Evolutionary conservation across 2,113 vertebrate genomes (phyloP).

Genomic region (Grallaria varia): DNA sequence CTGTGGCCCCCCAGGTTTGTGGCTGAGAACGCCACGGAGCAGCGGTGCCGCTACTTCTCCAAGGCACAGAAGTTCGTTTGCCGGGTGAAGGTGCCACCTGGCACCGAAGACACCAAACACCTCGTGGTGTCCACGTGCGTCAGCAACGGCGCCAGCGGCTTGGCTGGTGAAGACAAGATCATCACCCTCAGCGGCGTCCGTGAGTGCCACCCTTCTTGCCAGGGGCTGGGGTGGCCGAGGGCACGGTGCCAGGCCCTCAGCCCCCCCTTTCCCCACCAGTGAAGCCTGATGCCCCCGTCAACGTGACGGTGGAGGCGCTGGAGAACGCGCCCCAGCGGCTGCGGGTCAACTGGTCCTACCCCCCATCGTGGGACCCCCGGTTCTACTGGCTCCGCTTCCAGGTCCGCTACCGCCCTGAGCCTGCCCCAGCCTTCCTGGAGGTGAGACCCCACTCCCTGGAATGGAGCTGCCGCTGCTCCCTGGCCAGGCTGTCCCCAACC

Average conservation of each 20-base stretch:
- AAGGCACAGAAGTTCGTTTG: conserved; percentile 52
- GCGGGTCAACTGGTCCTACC: conserved; percentile 66
- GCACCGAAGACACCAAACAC: background rate
- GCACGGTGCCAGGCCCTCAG: background rate
- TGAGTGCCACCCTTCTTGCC: background rate
- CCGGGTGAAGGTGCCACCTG: background rate
- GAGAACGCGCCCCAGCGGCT: conserved; percentile 21
- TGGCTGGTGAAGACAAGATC: background rate
- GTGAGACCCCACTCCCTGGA: background rate
- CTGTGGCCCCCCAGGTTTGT: background rate
- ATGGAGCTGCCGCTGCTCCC: background rate
- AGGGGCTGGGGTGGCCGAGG: background rate
- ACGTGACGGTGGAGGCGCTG: conserved; percentile 35
- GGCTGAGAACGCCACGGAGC: background rate
- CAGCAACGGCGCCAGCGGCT: background rate
- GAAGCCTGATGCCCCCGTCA: conserved; percentile 66
- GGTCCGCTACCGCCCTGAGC: conserved; percentile 67
- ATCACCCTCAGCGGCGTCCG: conserved; percentile 3
- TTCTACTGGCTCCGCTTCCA: conserved; percentile 72
- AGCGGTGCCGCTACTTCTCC: conserved; percentile 56
- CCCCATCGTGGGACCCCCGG: conserved; percentile 56
- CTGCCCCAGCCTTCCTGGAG: background rate
- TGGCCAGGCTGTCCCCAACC: too few species aligned
- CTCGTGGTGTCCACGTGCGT: conserved; percentile 48
- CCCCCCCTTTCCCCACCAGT: conserved; percentile 13